Evolutionary conservation across 2,888 invertebrate species (phyloP).

Genomic region (Mycalesis mineus): DNA sequence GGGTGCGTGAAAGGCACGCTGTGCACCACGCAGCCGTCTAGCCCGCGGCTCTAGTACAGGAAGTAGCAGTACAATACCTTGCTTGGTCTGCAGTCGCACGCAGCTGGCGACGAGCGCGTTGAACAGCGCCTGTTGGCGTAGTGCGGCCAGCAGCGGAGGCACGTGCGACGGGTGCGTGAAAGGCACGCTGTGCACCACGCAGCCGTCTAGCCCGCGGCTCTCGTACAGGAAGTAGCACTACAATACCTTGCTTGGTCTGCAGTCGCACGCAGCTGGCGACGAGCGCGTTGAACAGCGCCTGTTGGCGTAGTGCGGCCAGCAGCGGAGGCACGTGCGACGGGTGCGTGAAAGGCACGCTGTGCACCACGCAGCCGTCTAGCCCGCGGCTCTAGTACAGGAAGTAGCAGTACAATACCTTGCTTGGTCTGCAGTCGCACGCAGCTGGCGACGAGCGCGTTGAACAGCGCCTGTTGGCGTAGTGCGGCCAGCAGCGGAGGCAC

Average conservation of each 20-base stretch:
- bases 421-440: too few species aligned
- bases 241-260: too few species aligned
- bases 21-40: constrained; percentile 76
- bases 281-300: constrained; percentile 96
- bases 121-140: constrained; percentile 94
- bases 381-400: constrained; percentile 90
- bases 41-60: constrained; percentile 87
- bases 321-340: too few species aligned
- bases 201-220: too few species aligned
- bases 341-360: neutral
- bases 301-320: constrained; percentile 77
- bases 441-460: constrained; percentile 88
- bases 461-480: constrained; percentile 92
- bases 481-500: constrained; percentile 91
- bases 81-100: too few species aligned
- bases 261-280: too few species aligned
- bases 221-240: too few species aligned
- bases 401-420: constrained; percentile 83
- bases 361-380: constrained; percentile 76
- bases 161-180: constrained; percentile 97
- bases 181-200: constrained; percentile 87
- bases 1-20: neutral
- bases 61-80: constrained; percentile 87
- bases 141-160: constrained; percentile 88
- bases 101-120: constrained; percentile 85